Evolutionary conservation across 1,140 invertebrate genomes (phyloP).

Genomic region (Drosophila arawakana): DNA sequence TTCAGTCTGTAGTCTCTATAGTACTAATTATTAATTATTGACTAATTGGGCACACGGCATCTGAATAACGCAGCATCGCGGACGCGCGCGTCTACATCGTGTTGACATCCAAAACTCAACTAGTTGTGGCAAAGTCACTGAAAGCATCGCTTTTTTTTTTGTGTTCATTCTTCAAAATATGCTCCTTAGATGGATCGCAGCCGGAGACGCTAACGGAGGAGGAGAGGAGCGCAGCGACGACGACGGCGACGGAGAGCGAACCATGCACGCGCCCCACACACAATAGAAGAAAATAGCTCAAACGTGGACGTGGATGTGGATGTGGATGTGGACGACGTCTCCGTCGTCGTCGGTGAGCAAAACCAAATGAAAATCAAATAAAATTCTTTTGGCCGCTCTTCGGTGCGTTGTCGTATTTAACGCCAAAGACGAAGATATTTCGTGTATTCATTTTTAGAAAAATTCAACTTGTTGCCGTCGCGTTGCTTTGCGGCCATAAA

Average conservation of each 20-base stretch:
- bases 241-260: constrained; percentile 48
- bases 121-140: constrained; percentile 78
- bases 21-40: background rate
- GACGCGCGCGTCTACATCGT: constrained; percentile 74
- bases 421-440: constrained; percentile 82
- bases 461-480: constrained; percentile 79
- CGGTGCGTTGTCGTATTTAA: constrained; percentile 72
- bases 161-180: constrained; percentile 60
- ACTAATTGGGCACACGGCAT: constrained; percentile 3
- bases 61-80: constrained; percentile 47
- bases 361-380: constrained; percentile 69
- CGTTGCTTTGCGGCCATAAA: constrained; percentile 62
- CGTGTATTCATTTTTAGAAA: constrained; percentile 81
- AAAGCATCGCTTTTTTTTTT: constrained; percentile 67
- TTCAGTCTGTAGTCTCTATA: background rate
- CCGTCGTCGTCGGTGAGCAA: constrained; percentile 23
- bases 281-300: constrained; percentile 69
- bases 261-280: constrained; percentile 58
- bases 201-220: constrained; percentile 33
- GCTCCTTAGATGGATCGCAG: constrained; percentile 83
- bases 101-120: constrained; percentile 85
- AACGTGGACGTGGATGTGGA: constrained; percentile 25
- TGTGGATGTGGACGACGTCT: background rate
- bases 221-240: background rate
- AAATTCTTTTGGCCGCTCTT: constrained; percentile 75